Conservation (phyloP, 2,113 vertebrate species). For the Pipa parva region DNA sequence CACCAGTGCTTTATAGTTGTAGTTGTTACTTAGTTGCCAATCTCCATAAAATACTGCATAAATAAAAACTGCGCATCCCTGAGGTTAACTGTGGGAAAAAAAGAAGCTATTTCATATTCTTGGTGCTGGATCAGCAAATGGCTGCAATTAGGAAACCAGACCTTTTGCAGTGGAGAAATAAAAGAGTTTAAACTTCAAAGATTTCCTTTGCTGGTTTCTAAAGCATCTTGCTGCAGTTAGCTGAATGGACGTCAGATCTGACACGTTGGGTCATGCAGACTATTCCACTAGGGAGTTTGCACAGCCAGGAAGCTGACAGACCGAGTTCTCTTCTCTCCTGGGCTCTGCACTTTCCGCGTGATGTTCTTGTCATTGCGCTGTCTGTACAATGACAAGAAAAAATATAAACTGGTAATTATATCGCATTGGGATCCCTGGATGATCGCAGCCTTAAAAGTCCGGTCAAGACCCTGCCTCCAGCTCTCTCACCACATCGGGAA, state of each 20-base stretch:
- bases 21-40: too few relatives aligned
- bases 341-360: conserved; percentile 24
- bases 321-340: conserved; percentile 32
- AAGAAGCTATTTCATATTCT: conserved; percentile 3
- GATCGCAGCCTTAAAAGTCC: conserved; percentile 50
- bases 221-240: conserved; percentile 18
- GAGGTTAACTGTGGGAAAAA: background rate
- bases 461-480: conserved; percentile 47
- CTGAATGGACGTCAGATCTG: conserved; percentile 42
- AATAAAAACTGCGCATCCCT: too few relatives aligned
- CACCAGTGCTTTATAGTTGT: too few relatives aligned
- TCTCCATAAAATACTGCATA: too few relatives aligned
- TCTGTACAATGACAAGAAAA: conserved; percentile 41
- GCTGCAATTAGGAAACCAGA: conserved; percentile 15
- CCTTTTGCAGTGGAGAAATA: conserved; percentile 6
- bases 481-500: conserved; percentile 25
- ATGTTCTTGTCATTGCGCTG: conserved; percentile 46
- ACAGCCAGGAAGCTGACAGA: conserved; percentile 30
- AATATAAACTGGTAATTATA: conserved; percentile 56
- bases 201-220: conserved; percentile 26
- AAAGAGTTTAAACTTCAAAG: conserved; percentile 45
- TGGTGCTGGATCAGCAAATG: conserved; percentile 16
- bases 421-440: conserved; percentile 50
- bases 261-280: conserved; percentile 28
- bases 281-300: conserved; percentile 50